Conservation (phyloP, 92 coral and sea anemone genomes). For the Epizoanthus rinbou region DNA sequence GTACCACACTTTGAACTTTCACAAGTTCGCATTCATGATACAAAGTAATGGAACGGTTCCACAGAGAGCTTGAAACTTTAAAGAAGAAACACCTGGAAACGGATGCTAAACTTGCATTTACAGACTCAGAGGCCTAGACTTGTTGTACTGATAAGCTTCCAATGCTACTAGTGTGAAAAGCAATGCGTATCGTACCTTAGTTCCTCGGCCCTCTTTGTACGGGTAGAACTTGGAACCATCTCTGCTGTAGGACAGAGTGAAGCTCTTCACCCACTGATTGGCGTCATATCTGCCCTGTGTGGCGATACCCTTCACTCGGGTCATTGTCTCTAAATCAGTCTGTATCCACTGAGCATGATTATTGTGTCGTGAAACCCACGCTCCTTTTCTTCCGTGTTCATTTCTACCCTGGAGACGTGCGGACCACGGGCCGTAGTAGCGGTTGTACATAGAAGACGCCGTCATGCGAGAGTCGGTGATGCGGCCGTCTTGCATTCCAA, state of each 20-base stretch:
- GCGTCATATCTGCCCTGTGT: constrained; percentile 40
- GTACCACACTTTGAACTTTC: no score
- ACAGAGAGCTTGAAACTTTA: no score
- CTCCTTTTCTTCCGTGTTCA: constrained; percentile 44
- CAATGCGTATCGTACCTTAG: neutral
- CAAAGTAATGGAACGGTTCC: no score
- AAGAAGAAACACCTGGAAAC: no score
- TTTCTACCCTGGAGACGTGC: constrained; percentile 49
- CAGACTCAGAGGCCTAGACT: no score
- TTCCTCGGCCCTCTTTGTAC: neutral
- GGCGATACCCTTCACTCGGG: constrained; percentile 35
- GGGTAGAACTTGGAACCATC: constrained; percentile 28
- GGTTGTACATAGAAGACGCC: constrained; percentile 57
- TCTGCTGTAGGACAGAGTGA: constrained; percentile 20
- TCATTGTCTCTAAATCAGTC: constrained; percentile 22
- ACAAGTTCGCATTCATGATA: no score
- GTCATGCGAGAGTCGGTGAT: constrained; percentile 59
- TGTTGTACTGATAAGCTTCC: no score
- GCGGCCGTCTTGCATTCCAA: constrained; percentile 71
- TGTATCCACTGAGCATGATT: constrained; percentile 52
- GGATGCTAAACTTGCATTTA: no score
- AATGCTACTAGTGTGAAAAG: no score
- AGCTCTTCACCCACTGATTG: constrained; percentile 36
- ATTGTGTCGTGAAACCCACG: constrained; percentile 48
- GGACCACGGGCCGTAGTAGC: constrained; percentile 58